These are phyloP conservation scores for Leptinotarsa texana DNA, from an alignment of 1,140 invertebrate species.

Conservation along the genomic window DNA sequence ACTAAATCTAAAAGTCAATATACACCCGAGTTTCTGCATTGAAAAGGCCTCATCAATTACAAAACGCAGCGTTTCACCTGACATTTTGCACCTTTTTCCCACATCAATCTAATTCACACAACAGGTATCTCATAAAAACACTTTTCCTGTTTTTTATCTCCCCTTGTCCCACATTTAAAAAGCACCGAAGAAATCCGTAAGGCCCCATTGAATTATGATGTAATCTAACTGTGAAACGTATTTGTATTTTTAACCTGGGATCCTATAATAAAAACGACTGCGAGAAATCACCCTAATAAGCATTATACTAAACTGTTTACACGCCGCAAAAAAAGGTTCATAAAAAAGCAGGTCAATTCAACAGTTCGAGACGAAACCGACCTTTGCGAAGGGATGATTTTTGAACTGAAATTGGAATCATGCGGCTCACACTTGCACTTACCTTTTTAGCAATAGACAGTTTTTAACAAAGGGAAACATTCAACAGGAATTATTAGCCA, in stretches of 20 bases:
- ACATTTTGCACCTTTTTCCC: conserved; percentile 23
- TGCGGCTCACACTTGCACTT: conserved; percentile 1
- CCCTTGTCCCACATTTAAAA: conserved; percentile 9
- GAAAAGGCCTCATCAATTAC: conserved; percentile 19
- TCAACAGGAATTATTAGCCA: neutral
- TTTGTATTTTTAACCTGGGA: conserved; percentile 23
- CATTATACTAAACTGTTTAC: conserved; percentile 27
- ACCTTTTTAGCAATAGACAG: neutral
- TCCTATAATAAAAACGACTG: conserved; percentile 17
- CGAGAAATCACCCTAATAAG: conserved; percentile 25
- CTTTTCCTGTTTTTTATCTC: conserved; percentile 2
- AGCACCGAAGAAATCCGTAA: neutral
- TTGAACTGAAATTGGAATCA: neutral
- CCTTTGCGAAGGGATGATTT: neutral
- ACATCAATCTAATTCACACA: conserved; percentile 23
- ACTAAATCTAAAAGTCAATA: too few relatives aligned
- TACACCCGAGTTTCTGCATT: neutral
- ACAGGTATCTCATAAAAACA: conserved; percentile 26
- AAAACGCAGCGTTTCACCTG: conserved; percentile 18
- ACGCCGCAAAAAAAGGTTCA: conserved; percentile 22
- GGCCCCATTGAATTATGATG: neutral
- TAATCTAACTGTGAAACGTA: conserved; percentile 13
- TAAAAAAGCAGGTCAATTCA: conserved; percentile 21
- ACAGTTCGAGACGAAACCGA: neutral
- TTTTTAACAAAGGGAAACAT: neutral